Percentiles rank a stretch among this genome's conserved stretches.
These are phyloP conservation scores for Leptopilina boulardi DNA, from an alignment of 1,140 invertebrate genomes.

Conservation along the genomic window DNA sequence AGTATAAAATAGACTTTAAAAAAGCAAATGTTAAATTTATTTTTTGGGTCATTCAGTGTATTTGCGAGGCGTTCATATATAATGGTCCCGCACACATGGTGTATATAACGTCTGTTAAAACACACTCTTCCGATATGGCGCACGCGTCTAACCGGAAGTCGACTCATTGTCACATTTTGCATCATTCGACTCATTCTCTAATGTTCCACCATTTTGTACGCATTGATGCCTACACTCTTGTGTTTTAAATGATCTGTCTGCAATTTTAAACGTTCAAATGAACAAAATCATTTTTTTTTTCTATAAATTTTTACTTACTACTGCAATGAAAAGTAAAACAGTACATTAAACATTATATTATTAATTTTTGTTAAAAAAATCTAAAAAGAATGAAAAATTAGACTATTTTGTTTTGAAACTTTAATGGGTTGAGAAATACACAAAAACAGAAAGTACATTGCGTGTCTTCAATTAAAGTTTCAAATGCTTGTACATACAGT, in stretches of 20 bases:
- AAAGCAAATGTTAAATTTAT: background rate
- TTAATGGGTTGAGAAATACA: background rate
- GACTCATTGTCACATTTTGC: slow-evolving; percentile 33
- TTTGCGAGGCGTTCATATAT: background rate
- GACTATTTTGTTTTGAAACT: background rate
- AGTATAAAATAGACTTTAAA: too few relatives aligned
- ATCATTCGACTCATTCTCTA: background rate
- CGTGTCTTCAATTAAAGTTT: background rate
- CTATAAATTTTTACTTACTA: too few relatives aligned
- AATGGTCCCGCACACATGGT: slow-evolving; percentile 1
- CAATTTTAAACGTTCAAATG: too few relatives aligned
- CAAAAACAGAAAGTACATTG: background rate
- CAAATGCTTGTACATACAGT: background rate
- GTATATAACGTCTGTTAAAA: background rate
- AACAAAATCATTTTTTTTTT: too few relatives aligned
- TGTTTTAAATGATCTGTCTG: too few relatives aligned
- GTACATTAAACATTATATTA: too few relatives aligned
- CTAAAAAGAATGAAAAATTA: background rate
- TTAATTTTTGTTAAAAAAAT: too few relatives aligned
- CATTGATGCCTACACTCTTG: background rate
- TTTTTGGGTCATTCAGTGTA: slow-evolving; percentile 4
- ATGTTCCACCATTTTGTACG: background rate
- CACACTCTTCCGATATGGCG: slow-evolving; percentile 33
- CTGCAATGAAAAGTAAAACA: too few relatives aligned
- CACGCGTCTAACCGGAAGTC: slow-evolving; percentile 40